Evolutionary conservation across 2,797 vertebrate species (phyloP).

Genomic region (Pampus argenteus): DNA sequence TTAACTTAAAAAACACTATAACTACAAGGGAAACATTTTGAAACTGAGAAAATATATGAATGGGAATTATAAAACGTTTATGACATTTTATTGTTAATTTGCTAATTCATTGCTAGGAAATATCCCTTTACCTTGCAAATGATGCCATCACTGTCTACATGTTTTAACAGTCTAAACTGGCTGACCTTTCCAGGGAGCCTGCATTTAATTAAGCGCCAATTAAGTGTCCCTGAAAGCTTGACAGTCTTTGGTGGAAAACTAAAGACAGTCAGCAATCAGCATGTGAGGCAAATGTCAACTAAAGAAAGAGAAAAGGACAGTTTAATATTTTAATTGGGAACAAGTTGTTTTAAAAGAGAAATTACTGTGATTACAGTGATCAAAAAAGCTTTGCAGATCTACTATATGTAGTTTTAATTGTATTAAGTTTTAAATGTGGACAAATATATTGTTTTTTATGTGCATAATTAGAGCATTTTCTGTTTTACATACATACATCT

Average conservation of each 20-base stretch:
- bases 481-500: not conserved
- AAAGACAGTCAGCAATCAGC: constrained; percentile 4
- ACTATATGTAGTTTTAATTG: not conserved
- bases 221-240: constrained; percentile 43
- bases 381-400: not conserved
- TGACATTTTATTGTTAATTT: not conserved
- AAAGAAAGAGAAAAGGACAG: constrained; percentile 8
- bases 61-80: constrained; percentile 4
- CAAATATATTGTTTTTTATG: not conserved
- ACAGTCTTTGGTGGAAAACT: constrained; percentile 26
- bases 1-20: not conserved
- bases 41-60: not conserved
- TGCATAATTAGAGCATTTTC: not conserved
- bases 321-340: not conserved
- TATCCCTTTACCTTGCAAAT: not conserved
- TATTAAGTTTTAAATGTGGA: no score
- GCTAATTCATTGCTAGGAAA: constrained; percentile 3
- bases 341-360: not conserved
- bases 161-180: constrained; percentile 30
- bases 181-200: constrained; percentile 48
- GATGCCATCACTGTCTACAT: constrained; percentile 2
- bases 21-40: not conserved
- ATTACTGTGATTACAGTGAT: no score
- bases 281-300: constrained; percentile 35
- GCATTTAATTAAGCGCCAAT: constrained; percentile 43